Conservation (phyloP, 2,797 vertebrate species). For the Stomatorhinus walkeri region DNA sequence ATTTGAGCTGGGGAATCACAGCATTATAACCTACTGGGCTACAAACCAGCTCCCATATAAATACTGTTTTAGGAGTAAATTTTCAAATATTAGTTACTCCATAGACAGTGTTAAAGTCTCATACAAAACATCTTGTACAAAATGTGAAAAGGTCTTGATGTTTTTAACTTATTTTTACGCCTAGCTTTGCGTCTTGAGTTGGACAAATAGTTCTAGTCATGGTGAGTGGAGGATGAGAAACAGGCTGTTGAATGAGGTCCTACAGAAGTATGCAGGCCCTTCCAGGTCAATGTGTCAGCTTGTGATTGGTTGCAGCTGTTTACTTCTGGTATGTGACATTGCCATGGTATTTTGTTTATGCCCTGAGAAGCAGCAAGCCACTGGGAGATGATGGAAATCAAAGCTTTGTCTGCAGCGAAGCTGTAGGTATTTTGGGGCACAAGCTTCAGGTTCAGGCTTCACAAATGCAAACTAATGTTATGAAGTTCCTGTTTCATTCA, state of each 20-base stretch:
- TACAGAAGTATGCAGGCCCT: neutral
- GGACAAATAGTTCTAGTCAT: neutral
- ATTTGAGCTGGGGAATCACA: neutral
- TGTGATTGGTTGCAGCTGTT: neutral
- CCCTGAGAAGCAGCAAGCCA: neutral
- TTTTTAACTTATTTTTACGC: neutral
- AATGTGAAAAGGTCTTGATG: neutral
- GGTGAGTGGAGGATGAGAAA: neutral
- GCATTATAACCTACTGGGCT: neutral
- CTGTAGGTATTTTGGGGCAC: conserved; percentile 19
- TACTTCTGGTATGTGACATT: neutral
- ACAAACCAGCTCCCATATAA: neutral
- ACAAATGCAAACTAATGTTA: neutral
- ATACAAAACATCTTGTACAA: neutral
- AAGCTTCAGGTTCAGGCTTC: neutral
- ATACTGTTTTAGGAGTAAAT: neutral
- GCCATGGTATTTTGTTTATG: neutral
- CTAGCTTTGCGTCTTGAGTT: neutral
- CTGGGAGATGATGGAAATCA: neutral
- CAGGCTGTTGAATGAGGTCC: neutral
- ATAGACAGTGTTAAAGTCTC: neutral
- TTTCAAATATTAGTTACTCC: neutral
- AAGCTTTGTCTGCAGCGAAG: neutral
- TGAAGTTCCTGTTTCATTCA: neutral
- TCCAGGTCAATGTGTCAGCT: neutral